Evolutionary conservation across 2,797 vertebrate genomes (phyloP), one percentile per base, ranked within the genome.

Genomic region (Phrynocephalus guinanensis): DNA sequence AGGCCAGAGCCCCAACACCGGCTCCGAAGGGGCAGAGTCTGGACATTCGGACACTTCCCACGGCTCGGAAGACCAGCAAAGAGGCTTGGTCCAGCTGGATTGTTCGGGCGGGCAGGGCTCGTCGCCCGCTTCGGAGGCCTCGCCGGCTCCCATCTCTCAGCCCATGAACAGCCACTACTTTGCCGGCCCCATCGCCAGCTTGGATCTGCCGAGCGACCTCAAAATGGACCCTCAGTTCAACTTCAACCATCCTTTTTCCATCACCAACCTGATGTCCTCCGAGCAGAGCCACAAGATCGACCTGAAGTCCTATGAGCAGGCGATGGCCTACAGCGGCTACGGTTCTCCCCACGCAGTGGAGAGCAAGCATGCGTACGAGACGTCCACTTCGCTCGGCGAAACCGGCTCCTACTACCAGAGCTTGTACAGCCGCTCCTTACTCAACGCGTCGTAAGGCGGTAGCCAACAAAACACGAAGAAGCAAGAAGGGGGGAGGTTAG

Each of bases 161-260:
- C 68, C 93, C 5, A 90, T 93, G 73, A 83, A 88, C 0, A 93
- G 96, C 87, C 97, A 97, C 94, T 97, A 98, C 73, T 97, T 98
- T 83, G 91, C 96, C 5, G 91, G 94, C 76, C 11, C 96, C 90
- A 97, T 98, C 96, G 97, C 97, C 60, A 97, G 98, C 94, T 96
- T 98, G 95, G 98, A 98, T 92, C 96, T 98, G 85, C 98, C 98
- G 0, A 97, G 95, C 0, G 98, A 98, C 18, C 97, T 98, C 89
- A 98, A 98, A 96, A 95, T 98, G 94, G 98, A 98, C 84, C 97
- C 97, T 0, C 97, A 98, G 91, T 98, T 98, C 95, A 98, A 98
- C 96, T 98, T 98, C 96, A 98, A 98, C 94, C 98, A 98, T 87
- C 98, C 98, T 0, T 98, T 98, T 95, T 98, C 98, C 95, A 98